phyloP scores from a whole-genome alignment of 2,113 vertebrate genomes.

The Salminus brasiliensis region DNA sequence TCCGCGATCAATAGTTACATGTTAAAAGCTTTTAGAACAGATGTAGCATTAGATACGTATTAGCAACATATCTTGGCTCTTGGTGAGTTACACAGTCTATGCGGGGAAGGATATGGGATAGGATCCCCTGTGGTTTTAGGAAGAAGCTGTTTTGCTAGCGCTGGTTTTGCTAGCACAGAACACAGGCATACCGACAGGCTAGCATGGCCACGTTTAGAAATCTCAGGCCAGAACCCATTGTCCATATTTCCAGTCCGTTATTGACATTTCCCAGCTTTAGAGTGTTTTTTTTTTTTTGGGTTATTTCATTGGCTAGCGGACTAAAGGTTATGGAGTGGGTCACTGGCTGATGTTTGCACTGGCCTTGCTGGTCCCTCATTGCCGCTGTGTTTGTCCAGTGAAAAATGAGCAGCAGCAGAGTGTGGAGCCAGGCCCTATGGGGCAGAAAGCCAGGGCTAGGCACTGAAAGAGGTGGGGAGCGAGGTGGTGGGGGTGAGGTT shows the following conservation, averaged over 20 bases:
- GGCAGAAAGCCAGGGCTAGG: constrained; percentile 34
- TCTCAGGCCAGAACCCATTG: constrained; percentile 3
- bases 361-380: not conserved
- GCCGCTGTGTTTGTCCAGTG: constrained; percentile 49
- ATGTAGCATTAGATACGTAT: not conserved
- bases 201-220: constrained; percentile 3
- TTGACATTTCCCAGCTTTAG: constrained; percentile 32
- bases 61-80: constrained; percentile 1
- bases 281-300: constrained; percentile 13
- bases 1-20: constrained; percentile 33
- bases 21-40: constrained; percentile 39
- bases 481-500: constrained; percentile 2
- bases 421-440: constrained; percentile 61
- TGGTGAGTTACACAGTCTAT: not conserved
- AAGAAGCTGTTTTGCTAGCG: constrained; percentile 16
- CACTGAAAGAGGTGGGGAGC: constrained; percentile 43
- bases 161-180: constrained; percentile 5
- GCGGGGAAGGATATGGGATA: not conserved
- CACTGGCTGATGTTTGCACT: constrained; percentile 22
- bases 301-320: constrained; percentile 7
- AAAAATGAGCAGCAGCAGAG: constrained; percentile 68
- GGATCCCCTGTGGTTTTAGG: not conserved
- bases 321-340: constrained; percentile 1
- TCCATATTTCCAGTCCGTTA: constrained; percentile 26
- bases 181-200: not conserved